Base-by-base conservation (phyloP, 2,888 invertebrate species). In the Meiosimyza platycephala region DNA sequence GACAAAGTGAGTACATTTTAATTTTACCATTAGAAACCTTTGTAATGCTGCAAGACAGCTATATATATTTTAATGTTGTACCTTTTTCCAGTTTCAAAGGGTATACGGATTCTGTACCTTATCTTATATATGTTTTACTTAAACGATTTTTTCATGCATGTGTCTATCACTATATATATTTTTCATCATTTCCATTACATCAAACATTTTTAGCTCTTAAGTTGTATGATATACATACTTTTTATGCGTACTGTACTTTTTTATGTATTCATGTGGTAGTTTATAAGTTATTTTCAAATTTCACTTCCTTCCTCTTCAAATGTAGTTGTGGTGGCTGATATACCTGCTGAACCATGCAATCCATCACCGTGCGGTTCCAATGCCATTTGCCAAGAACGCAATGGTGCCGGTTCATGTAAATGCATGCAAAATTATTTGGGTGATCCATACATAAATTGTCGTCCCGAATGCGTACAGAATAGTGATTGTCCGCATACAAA, bases 381-480 rank as follows among this genome's bases (percentile, higher is more conserved):
- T 85, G 95, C 96, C 67, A 87, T 94, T 78, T 96, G 96, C 87
- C 93, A 92, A 86, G 94, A 94, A 88, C 90, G 92, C 81, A 91
- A 93, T 82, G 93, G 93, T 79, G 92, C 92, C 72, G 95, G 95
- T 63, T 94, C 95, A 75, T 96, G 95, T 86, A 90, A 91, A 76
- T 96, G 95, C 88, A 88, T 94, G 76, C 90, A 92, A 73, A 94
- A 94, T 81, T 95, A 94, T 86, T 93, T 92, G 81, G 95, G 96
- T 68, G 95, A 95, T 88, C 95, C 95, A 2, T 95, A 95, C 81
- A 89, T 93, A 59, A 93, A 94, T 82, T 96, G 96, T 85, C 90
- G 94, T 83, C 95, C 95, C 40, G 95, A 96, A 89, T 96, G 96
- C 85, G 92, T 95, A n/a, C 90, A 93, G 79, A 95, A 95, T 85